Evolutionary conservation across 1,140 invertebrate genomes (phyloP), one percentile per base, ranked within the genome.

Genomic region (Oryctes rhinoceros): DNA sequence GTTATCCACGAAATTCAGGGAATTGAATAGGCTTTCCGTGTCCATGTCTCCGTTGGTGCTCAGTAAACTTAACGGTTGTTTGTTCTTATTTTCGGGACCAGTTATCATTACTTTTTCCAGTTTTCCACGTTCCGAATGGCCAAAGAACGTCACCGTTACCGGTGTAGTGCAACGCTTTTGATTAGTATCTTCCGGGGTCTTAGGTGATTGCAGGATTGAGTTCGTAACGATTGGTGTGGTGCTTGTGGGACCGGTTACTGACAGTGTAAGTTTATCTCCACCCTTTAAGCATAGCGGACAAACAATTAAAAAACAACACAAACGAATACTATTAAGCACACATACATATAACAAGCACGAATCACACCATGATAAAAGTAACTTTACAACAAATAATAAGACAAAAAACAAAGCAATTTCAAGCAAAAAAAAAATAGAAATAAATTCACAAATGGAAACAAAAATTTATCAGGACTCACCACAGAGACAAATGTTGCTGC

Each of bases 401-500:
- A n/a, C 53, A 59, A 59, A 59, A n/a, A n/a, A 18, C 5, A 6
- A 59, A 3, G 18, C 0, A 59, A 18, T 59, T 59, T 6, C n/a
- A 18, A 59, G 5, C 15, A 18, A 18, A n/a, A n/a, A 59, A 18
- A n/a, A 18, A 59, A 59, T 59, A 59, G 3, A 59, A 59, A n/a
- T n/a, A 44, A 44, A 44, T n/a, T n/a, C n/a, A n/a, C 3, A 59
- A 53, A 44, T 3, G 39, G 9, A 44, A 44, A 44, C 18, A 59
- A 59, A 59, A 15, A 18, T 59, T 59, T 59, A 18, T 15, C 5
- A 53, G n/a, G 4, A 90, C 92, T 92, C 90, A 94, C 93, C 89
- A 94, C 93, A 80, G 93, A 93, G 35, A 93, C 91, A 82, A 93
- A 94, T 79, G 93, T 94, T 80, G 92, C 93, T 81, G 92, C 91